Base-by-base conservation (phyloP, 2,888 invertebrate species). In the Mythimna vitellina region DNA sequence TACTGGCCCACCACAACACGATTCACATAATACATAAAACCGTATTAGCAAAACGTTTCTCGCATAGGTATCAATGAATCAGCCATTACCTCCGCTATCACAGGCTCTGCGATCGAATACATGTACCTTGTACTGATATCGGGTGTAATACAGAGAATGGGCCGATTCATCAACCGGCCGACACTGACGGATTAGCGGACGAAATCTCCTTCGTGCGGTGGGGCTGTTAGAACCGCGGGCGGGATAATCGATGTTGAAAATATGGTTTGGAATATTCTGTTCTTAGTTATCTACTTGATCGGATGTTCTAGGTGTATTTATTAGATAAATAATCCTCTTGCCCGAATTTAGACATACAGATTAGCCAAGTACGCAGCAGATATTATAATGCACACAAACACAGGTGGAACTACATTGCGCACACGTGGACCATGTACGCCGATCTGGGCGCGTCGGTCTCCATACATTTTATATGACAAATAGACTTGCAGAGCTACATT, bases 161-260 rank as follows among this genome's bases (percentile, higher is more conserved):
- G 82, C 82, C 92, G 90, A 94, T 94, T 89, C 93, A 93, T 94
- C 94, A 94, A 88, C 85, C 74, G 76, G 66, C 84, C 80, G 94
- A 93, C 94, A 92, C 90, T 93, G 94, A 94, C 92, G 88, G 93
- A 94, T 94, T 90, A 86, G 85, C 86, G 78, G 71, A 80, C 81
- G 66, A 84, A 84, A 78, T 86, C 46, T 46, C 75, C 80, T 81
- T 74, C 70, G 65, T 70, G 65, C 75, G 76, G 80, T 70, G 71
- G 25, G 80, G 86, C 88, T 73, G 71, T 63, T 49, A 77, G 35
- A 65, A 53, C n/a, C 68, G 77, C 81, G 80, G 54, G 3, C 7
- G 25, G 20, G 3, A 20, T 53, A 46, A 58, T 73, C 53, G 35
- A 78, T 49, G 22, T 20, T 60, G 22, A 12, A 35, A 53, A 63